Percentiles rank a stretch among this genome's conserved stretches.
phyloP scores from a whole-genome alignment of 2,113 vertebrate species.

The Lipophrys pholis region DNA sequence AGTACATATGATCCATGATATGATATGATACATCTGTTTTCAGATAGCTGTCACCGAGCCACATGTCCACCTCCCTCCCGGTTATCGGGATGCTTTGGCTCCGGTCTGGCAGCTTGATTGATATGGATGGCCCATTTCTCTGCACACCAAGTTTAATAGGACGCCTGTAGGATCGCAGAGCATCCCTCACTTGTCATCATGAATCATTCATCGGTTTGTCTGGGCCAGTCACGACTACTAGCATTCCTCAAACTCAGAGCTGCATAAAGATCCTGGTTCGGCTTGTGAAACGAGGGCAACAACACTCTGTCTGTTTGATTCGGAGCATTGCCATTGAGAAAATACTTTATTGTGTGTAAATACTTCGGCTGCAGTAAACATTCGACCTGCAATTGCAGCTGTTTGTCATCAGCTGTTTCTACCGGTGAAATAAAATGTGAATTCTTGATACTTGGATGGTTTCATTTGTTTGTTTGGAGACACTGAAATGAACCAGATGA shows the following conservation, averaged over 20 bases:
- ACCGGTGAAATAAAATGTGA: no score
- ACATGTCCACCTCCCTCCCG: neutral
- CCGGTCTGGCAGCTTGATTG: neutral
- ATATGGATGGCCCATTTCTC: conserved; percentile 5
- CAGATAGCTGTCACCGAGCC: conserved; percentile 4
- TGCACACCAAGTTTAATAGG: neutral
- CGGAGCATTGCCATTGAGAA: no score
- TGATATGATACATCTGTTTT: neutral
- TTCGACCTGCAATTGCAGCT: no score
- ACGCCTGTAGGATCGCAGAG: conserved; percentile 2
- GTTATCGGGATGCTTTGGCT: neutral
- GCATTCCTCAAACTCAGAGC: conserved; percentile 45
- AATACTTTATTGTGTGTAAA: no score
- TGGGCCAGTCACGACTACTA: conserved; percentile 7
- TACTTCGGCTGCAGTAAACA: no score
- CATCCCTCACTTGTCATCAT: conserved; percentile 10
- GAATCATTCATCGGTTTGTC: conserved; percentile 46
- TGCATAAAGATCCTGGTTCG: conserved; percentile 23
- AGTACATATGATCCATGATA: no score
- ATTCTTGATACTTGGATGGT: no score
- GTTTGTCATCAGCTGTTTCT: no score
- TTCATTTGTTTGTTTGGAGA: no score
- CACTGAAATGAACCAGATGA: no score
- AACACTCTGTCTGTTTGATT: neutral
- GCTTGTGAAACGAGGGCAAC: conserved; percentile 10